Base-by-base conservation (phyloP, 2,888 invertebrate species). In the Scaptomyza reducta region DNA sequence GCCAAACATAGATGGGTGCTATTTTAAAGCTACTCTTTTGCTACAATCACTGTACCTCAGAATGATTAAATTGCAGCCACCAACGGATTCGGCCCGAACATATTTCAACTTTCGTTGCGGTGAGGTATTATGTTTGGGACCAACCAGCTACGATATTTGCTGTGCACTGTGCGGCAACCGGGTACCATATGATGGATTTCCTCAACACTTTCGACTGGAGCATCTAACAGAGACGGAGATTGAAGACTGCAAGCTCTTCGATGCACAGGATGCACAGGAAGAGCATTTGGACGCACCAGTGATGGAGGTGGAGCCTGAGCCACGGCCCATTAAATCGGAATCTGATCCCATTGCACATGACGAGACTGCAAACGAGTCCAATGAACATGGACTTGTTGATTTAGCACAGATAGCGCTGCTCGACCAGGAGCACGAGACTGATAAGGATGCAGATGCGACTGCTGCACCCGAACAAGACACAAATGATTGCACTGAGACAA, bases 51-150 rank as follows among this genome's bases (percentile, higher is more conserved):
- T 33, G 7, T 41, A n/a, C 33, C 11, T 27, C n/a, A 65, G 56
- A 22, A 90, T 90, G 91, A 69, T 90, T 49, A 87, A 87, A 78
- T 51, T 88, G 54, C 68, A 78, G 42, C 66, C 69, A 44, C 60
- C 75, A 11, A 29, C 31, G 1, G 61, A 56, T 9, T 60, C 57
- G 6, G 25, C 14, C 31, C 58, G 38, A 13, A 33, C 65, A 16
- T 83, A 70, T 58, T 72, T 77, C 14, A 89, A 89, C 49, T 78
- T 89, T 14, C 89, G 89, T 50, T 90, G 91, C 54, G 90, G 90
- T 11, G 91, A 90, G 54, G 82, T 90, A 1, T 71, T 79, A 6
- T 90, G 83, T 46, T 61, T 80, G 14, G 76, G 87, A 4, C 80
- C 90, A 10, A 60, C 69, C 1, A 77, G 63, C 46, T 90, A 87